Evolutionary conservation across 2,113 vertebrate genomes (phyloP).

Genomic region (Passer montanus): DNA sequence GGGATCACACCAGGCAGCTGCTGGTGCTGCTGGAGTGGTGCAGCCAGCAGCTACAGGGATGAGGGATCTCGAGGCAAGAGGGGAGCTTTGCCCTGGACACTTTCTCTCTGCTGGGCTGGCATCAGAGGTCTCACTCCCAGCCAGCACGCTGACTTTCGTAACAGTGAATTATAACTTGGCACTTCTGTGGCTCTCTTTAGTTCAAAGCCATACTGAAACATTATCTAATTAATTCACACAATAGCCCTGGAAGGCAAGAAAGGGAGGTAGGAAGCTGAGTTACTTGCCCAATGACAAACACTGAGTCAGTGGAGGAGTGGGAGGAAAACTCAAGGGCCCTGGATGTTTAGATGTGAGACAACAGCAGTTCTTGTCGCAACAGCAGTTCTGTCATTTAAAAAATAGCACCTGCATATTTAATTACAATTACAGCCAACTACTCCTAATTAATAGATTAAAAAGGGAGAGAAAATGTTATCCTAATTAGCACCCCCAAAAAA

Average conservation of each 20-base stretch:
- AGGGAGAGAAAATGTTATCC: not conserved
- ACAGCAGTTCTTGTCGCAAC: not conserved
- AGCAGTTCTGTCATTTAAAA: not conserved
- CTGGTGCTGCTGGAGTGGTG: not conserved
- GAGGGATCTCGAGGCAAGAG: not conserved
- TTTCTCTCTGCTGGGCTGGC: not conserved
- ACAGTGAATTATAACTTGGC: slow-evolving; percentile 37
- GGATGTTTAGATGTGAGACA: not conserved
- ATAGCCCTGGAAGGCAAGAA: slow-evolving; percentile 37
- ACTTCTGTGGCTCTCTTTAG: not conserved
- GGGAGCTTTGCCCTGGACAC: fast-evolving
- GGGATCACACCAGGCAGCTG: not conserved
- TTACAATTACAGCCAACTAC: not conserved
- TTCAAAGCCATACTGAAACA: slow-evolving; percentile 18
- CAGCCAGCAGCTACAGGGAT: not conserved
- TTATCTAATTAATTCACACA: slow-evolving; percentile 46
- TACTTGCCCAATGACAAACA: slow-evolving; percentile 14
- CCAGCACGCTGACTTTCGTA: not conserved
- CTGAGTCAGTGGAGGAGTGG: slow-evolving; percentile 44
- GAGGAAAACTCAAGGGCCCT: slow-evolving; percentile 18
- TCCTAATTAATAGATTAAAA: slow-evolving; percentile 19
- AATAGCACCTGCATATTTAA: not conserved
- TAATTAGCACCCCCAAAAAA: not conserved
- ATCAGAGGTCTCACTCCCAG: not conserved
- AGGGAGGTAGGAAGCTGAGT: not conserved